Percentiles rank a stretch among this genome's conserved stretches.
These are phyloP conservation scores for Pristiophorus japonicus DNA, from an alignment of 2,113 vertebrate species.

Conservation along the genomic window DNA sequence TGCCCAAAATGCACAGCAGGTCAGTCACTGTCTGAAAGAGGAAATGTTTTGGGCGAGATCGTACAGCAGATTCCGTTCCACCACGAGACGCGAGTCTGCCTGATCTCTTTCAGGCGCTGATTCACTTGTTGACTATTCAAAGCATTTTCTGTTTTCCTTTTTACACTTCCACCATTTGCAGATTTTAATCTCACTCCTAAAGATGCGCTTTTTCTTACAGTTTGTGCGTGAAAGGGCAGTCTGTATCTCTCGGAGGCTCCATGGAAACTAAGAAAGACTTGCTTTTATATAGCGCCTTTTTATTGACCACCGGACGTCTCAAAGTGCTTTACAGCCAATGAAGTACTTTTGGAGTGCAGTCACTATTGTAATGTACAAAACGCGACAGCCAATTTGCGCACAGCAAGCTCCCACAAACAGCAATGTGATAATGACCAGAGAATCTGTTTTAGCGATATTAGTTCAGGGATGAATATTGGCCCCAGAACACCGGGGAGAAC, in stretches of 20 bases:
- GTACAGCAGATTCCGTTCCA: background rate
- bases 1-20: background rate
- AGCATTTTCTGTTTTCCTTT: background rate
- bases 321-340: too few relatives aligned
- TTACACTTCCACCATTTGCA: background rate
- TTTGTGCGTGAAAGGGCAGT: too few relatives aligned
- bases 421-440: background rate
- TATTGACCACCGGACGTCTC: too few relatives aligned
- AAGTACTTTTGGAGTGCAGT: too few relatives aligned
- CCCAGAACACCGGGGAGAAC: background rate
- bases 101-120: background rate
- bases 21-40: background rate
- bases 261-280: background rate
- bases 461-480: background rate
- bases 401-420: background rate
- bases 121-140: background rate
- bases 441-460: background rate
- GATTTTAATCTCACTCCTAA: background rate
- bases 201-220: background rate
- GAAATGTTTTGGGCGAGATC: background rate
- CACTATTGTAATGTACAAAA: too few relatives aligned
- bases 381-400: background rate
- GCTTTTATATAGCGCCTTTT: background rate
- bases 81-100: background rate
- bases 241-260: background rate